These are phyloP conservation scores for Pungitius pungitius DNA, from an alignment of 2,113 vertebrate species.

Conservation along the genomic window DNA sequence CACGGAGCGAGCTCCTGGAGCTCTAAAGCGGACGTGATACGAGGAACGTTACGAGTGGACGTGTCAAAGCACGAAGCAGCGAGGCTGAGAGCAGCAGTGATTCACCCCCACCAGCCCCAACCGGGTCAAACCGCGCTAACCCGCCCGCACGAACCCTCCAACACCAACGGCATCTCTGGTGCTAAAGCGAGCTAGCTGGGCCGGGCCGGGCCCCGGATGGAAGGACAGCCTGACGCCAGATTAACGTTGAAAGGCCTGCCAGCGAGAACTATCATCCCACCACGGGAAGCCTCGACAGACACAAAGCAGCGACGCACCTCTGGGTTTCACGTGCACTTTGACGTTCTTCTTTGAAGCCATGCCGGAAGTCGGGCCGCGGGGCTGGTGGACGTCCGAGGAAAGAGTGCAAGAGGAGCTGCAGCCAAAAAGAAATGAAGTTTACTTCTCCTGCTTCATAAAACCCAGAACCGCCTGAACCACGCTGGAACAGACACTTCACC, in stretches of 20 bases:
- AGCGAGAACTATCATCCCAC: slow-evolving; percentile 28
- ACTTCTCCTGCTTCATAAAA: slow-evolving; percentile 54
- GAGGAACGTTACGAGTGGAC: not conserved
- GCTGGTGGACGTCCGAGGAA: not conserved
- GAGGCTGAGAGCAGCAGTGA: too few species aligned
- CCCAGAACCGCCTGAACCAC: slow-evolving; percentile 35
- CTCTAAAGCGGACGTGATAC: too few species aligned
- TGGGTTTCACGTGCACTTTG: slow-evolving; percentile 53
- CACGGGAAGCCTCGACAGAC: not conserved
- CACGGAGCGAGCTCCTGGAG: not conserved
- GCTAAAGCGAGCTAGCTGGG: not conserved
- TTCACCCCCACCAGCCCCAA: too few species aligned
- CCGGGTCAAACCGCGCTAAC: not conserved
- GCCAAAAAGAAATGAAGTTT: slow-evolving; percentile 52
- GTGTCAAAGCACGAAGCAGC: not conserved
- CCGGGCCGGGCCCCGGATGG: not conserved
- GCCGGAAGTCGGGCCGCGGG: not conserved
- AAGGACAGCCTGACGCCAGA: slow-evolving; percentile 29
- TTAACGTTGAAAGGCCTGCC: slow-evolving; percentile 45
- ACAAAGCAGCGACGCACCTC: slow-evolving; percentile 63
- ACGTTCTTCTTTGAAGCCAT: slow-evolving; percentile 72
- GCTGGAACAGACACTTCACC: slow-evolving; percentile 1
- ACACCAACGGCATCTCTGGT: not conserved
- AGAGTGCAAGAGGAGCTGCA: too few species aligned
- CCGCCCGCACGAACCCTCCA: not conserved